These are phyloP conservation scores for Sisyra nigra DNA, from an alignment of 2,888 invertebrate genomes.

Conservation along the genomic window DNA sequence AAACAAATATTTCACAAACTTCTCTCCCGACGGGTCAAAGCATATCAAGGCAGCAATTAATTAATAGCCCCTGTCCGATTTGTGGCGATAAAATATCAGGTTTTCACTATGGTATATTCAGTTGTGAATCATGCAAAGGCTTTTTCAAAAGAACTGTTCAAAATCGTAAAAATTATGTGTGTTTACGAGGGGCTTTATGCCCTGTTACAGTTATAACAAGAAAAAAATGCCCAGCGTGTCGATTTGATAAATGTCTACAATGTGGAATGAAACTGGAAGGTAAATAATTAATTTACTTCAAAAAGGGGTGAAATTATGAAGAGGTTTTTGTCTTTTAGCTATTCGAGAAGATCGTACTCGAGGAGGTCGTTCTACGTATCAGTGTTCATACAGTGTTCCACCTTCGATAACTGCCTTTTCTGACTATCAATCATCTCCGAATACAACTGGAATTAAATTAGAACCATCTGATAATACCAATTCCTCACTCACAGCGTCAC, in stretches of 20 bases:
- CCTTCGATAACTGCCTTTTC: constrained; percentile 35
- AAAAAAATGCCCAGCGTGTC: constrained; percentile 93
- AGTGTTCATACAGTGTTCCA: constrained; percentile 82
- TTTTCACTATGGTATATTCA: constrained; percentile 96
- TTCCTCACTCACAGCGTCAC: constrained; percentile 22
- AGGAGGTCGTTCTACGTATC: constrained; percentile 91
- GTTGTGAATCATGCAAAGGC: constrained; percentile 95
- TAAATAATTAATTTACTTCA: constrained; percentile 19
- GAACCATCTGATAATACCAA: constrained; percentile 25
- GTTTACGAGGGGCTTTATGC: constrained; percentile 77
- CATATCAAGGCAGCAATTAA: constrained; percentile 75
- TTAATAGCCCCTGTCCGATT: constrained; percentile 87
- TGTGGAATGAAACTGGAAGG: constrained; percentile 96
- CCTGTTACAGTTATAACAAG: constrained; percentile 84
- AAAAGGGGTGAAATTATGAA: background rate
- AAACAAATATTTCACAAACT: constrained; percentile 26
- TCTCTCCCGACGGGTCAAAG: constrained; percentile 51
- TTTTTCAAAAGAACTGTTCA: constrained; percentile 98
- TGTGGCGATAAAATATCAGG: constrained; percentile 93
- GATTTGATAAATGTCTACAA: constrained; percentile 88
- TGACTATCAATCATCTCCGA: constrained; percentile 26
- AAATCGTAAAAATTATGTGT: constrained; percentile 93
- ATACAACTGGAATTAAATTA: constrained; percentile 30
- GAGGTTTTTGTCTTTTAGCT: constrained; percentile 34
- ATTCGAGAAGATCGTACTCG: constrained; percentile 89